Evolutionary conservation across 2,888 invertebrate genomes (phyloP).

Genomic region (Polyommatus iphigenia): DNA sequence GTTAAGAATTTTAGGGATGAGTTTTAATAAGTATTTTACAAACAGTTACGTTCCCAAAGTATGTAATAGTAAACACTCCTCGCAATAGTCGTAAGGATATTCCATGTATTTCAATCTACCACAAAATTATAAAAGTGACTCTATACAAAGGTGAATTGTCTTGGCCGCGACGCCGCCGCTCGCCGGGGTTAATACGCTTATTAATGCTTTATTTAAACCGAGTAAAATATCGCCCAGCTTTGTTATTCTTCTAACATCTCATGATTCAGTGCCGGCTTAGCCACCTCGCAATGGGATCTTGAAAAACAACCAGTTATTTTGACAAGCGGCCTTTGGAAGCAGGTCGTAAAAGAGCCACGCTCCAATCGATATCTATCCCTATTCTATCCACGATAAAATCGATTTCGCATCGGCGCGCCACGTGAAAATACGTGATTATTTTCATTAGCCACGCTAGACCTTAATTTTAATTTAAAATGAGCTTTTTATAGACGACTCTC

Average conservation of each 20-base stretch:
- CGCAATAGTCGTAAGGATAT: not conserved
- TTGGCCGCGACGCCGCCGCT: constrained; percentile 35
- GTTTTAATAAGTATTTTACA: not conserved
- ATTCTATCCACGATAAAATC: constrained; percentile 45
- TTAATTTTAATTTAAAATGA: constrained; percentile 80
- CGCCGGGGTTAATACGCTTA: constrained; percentile 51
- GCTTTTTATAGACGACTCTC: constrained; percentile 76
- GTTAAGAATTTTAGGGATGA: not conserved
- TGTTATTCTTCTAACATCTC: constrained; percentile 68
- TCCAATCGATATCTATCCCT: constrained; percentile 47
- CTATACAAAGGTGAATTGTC: not conserved
- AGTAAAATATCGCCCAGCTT: constrained; percentile 68
- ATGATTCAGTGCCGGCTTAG: constrained; percentile 67
- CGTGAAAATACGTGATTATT: constrained; percentile 56
- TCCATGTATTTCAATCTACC: not conserved
- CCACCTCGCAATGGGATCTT: constrained; percentile 72
- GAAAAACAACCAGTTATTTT: constrained; percentile 77
- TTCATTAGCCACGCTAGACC: constrained; percentile 70
- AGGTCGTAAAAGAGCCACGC: constrained; percentile 54
- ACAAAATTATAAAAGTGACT: constrained; percentile 16
- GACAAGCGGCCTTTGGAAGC: constrained; percentile 58
- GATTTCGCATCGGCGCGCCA: constrained; percentile 44
- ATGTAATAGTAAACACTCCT: not conserved
- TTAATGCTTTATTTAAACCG: constrained; percentile 64
- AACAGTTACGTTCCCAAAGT: not conserved